Conservation (phyloP, 2,888 invertebrate genomes). For the Eupithecia tripunctaria region DNA sequence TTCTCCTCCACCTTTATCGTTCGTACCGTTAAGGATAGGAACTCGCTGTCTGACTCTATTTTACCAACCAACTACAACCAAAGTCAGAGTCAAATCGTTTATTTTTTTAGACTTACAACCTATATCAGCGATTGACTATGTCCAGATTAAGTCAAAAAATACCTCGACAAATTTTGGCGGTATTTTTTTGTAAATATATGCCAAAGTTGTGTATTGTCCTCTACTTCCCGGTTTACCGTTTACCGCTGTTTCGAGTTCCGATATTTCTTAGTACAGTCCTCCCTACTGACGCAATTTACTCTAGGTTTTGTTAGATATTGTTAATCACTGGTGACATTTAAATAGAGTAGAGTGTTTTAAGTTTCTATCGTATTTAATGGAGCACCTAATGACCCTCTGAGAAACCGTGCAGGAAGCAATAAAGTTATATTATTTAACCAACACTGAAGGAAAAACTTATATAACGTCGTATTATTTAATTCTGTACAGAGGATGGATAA, state of each 20-base stretch:
- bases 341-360: not conserved
- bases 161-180: too few relatives aligned
- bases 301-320: too few relatives aligned
- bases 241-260: not conserved
- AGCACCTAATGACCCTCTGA: not conserved
- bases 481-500: slow-evolving; percentile 13
- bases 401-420: slow-evolving; percentile 8
- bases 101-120: too few relatives aligned
- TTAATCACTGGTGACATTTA: not conserved
- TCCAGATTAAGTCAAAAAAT: too few relatives aligned
- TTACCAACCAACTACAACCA: too few relatives aligned
- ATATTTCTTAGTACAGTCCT: not conserved
- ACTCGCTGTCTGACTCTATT: too few relatives aligned
- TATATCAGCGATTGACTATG: too few relatives aligned
- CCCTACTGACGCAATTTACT: not conserved
- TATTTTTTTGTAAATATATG: too few relatives aligned
- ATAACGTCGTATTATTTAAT: slow-evolving; percentile 5
- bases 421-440: slow-evolving; percentile 8
- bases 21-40: too few relatives aligned
- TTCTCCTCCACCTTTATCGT: too few relatives aligned
- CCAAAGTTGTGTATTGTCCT: too few relatives aligned
- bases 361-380: not conserved
- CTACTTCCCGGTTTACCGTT: not conserved
- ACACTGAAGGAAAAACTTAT: slow-evolving; percentile 7
- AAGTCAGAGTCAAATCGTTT: too few relatives aligned